A percentile compares a stretch with the other conserved stretches of the same genome.
Conservation (phyloP, 2,113 vertebrate genomes). For the Erythrocercus mccallii region DNA sequence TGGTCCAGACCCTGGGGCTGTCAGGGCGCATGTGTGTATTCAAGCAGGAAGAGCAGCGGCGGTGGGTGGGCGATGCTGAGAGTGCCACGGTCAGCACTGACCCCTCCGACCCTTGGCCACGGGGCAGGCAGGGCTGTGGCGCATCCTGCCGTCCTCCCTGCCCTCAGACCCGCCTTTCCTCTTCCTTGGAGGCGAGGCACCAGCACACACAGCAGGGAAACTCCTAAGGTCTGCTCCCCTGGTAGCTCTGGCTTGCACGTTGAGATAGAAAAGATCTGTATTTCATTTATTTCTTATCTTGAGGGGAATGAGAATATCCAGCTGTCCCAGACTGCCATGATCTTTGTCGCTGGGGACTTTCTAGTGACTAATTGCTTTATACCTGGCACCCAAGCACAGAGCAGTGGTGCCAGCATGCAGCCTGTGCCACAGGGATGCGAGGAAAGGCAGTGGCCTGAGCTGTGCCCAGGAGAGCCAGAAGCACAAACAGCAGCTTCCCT, state of each 20-base stretch:
- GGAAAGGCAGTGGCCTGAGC: background rate
- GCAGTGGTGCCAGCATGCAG: fast-evolving
- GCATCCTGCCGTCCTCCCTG: background rate
- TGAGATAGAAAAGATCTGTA: background rate
- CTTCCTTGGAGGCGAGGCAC: background rate
- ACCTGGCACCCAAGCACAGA: background rate
- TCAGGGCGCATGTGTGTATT: fast-evolving
- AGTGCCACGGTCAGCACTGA: background rate
- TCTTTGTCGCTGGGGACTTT: background rate
- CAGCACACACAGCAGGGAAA: fast-evolving
- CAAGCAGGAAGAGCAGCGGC: background rate
- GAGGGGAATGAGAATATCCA: background rate
- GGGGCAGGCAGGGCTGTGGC: fast-evolving
- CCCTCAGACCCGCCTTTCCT: background rate
- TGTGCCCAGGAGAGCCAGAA: background rate
- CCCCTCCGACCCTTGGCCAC: fast-evolving
- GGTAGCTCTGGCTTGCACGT: background rate
- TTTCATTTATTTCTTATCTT: background rate
- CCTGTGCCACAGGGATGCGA: fast-evolving
- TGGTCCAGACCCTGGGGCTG: background rate
- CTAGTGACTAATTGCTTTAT: background rate
- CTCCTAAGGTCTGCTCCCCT: background rate
- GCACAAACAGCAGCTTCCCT: background rate
- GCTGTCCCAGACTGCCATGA: fast-evolving
- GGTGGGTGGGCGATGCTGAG: background rate